Base-by-base conservation (phyloP, 2,888 invertebrate species). In the Pollenia amentaria region DNA sequence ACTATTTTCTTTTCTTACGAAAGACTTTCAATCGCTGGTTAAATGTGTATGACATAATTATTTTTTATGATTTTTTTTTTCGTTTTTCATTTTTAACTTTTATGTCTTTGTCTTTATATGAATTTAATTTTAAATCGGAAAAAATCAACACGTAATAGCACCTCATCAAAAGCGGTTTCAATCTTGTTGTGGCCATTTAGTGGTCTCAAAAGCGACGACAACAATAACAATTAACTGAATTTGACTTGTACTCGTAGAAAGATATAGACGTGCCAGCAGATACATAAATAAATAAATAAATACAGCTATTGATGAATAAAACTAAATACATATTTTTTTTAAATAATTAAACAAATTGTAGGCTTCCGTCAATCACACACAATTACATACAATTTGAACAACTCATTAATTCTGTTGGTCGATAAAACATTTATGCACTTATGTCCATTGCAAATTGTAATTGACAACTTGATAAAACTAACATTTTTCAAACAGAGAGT, bases 261-360 rank as follows among this genome's bases (percentile, higher is more conserved):
- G n/a, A 11, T 48, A 38, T 38, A 3, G 29, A 11, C 51, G 4
- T 11, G 12, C 16, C 1, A 3, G n/a, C 1, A n/a, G n/a, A 72
- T 14, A 55, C n/a, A 46, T n/a, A 16, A 42, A 11, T 8, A 57
- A 46, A 46, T n/a, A 16, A 42, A 11, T 8, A 57, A 46, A 18
- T 78, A 46, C 29, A 9, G 21, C 57, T 55, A 64, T 55, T 10
- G 38, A 12, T 53, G 42, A 42, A 48, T 53, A 29, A 65, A 73
- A 65, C 38, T 44, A 64, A 6, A 6, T 29, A 29, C n/a, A n/a
- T n/a, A n/a, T n/a, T n/a, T 29, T 29, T 62, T 75, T 75, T 0
- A 40, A 75, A 40, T 44, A 38, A 75, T 75, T 64, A 57, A 67
- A 69, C 65, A 81, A 81, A 77, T 81, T 77, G 77, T 67, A 73